Base-by-base conservation (phyloP, 2,797 vertebrate species). In the Poliocrania exsul region DNA sequence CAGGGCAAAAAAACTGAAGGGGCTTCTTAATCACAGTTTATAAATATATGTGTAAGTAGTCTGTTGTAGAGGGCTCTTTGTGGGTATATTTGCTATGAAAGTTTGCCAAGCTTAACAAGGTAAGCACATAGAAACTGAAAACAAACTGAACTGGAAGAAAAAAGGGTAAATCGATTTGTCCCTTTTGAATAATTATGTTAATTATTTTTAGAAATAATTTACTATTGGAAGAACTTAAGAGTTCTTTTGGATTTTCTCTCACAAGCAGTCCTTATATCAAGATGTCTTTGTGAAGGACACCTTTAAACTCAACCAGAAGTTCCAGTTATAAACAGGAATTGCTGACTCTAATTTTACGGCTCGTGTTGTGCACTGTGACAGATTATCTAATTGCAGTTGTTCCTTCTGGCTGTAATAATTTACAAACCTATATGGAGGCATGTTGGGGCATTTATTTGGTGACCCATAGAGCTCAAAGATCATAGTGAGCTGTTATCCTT, bases 391-490 rank as follows among this genome's bases (percentile, higher is more conserved):
- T 65, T 86, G 38, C 50, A 80, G 28, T 65, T 86, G 42, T 57
- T 95, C 60, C 53, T 90, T 81, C 74, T 78, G 49, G 28, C 46
- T 80, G 23, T 82, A 87, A 74, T 46, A 50, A 57, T 90, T 92
- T 80, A 40, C 29, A 83, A 84, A 33, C 40, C 49, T 66, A 46
- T 79, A 42, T 10, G 47, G 18, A 84, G 11, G 13, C 44, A 38
- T 54, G 50, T 57, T 79, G 51, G 57, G 28, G 26, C 64, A 85
- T 71, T 87, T 93, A 61, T 89, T 93, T 92, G 85, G 84, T 77
- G 61, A 74, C 19, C 53, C 64, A 26, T 3, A 64, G 46, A 87
- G 17, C 78, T 75, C 46, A 90, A 92, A 92, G 72, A 21, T 33
- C 54, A 44, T 7, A 67, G 25, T 17, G 38, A 92, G 19, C 15